These are phyloP conservation scores for Microcebus griseorufus DNA, from an alignment of 2,113 vertebrate genomes.

Conservation along the genomic window DNA sequence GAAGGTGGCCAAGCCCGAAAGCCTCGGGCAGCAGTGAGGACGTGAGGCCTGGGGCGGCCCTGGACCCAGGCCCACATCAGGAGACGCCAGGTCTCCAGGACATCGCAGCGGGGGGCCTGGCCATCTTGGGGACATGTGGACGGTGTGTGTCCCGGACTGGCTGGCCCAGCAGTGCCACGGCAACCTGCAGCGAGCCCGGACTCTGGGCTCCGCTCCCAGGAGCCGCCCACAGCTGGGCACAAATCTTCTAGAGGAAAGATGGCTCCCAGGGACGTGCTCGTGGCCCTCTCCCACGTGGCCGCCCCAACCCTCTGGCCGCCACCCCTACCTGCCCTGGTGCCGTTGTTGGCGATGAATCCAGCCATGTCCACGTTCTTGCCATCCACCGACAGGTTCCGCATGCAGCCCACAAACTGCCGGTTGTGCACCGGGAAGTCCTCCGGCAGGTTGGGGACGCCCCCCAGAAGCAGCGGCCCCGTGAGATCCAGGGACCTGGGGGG, in stretches of 20 bases:
- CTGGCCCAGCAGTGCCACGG: accelerated
- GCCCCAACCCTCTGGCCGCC: accelerated
- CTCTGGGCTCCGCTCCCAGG: accelerated
- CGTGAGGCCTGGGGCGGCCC: accelerated
- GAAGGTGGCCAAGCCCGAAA: accelerated
- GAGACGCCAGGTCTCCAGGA: accelerated
- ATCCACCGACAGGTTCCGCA: conserved; percentile 95
- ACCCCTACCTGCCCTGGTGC: conserved; percentile 91
- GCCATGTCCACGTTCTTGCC: conserved; percentile 94
- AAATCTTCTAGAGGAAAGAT: accelerated
- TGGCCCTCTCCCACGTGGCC: accelerated
- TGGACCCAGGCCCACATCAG: accelerated
- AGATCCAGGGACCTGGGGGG: conserved; percentile 93
- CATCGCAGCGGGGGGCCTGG: accelerated
- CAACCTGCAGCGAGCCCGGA: neutral
- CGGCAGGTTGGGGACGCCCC: conserved; percentile 95
- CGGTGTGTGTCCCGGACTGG: accelerated
- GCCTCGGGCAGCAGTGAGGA: accelerated
- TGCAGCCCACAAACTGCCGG: conserved; percentile 96
- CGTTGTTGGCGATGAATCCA: conserved; percentile 95
- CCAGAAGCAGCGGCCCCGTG: conserved; percentile 95
- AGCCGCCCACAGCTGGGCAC: neutral
- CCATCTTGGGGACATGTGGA: neutral
- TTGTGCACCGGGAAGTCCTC: conserved; percentile 96
- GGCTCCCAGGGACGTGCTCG: accelerated